Conservation (phyloP, 2,797 vertebrate species). For the Melanotaenia maccullochi region DNA sequence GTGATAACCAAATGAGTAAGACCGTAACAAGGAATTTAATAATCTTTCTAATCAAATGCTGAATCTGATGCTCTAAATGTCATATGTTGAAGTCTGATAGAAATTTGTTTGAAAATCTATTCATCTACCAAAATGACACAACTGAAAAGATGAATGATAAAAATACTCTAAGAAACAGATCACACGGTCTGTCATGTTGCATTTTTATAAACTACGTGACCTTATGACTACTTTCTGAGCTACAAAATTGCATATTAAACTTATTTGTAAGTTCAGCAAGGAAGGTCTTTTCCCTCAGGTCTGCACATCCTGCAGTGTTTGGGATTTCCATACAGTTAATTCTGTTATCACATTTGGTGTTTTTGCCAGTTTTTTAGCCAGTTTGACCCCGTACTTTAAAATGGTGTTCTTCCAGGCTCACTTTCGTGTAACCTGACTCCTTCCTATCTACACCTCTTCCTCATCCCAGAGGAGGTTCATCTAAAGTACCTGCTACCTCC, state of each 20-base stretch:
- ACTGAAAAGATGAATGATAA: not conserved
- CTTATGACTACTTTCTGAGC: not conserved
- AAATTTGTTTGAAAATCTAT: slow-evolving; percentile 4
- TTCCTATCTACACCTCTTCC: not conserved
- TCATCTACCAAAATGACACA: not conserved
- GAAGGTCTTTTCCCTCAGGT: not conserved
- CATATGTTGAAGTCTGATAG: slow-evolving; percentile 13
- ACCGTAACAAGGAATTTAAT: slow-evolving; percentile 26
- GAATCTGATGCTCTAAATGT: slow-evolving; percentile 25
- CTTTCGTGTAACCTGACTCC: too few species aligned
- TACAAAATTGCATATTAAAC: not conserved
- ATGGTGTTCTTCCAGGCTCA: too few species aligned
- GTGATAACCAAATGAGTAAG: slow-evolving; percentile 42
- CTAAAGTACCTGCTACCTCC: not conserved
- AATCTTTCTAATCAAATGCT: slow-evolving; percentile 31
- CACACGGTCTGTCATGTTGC: not conserved
- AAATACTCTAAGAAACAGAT: not conserved
- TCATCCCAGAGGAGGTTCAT: not conserved
- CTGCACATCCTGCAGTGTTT: not conserved
- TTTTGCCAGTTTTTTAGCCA: not conserved
- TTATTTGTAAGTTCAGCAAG: too few species aligned
- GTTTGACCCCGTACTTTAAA: too few species aligned
- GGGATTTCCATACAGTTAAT: not conserved
- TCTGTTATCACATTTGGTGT: not conserved
- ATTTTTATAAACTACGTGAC: not conserved